These are phyloP conservation scores for Nesidiocoris tenuis DNA, from an alignment of 2,888 invertebrate genomes.

Conservation along the genomic window DNA sequence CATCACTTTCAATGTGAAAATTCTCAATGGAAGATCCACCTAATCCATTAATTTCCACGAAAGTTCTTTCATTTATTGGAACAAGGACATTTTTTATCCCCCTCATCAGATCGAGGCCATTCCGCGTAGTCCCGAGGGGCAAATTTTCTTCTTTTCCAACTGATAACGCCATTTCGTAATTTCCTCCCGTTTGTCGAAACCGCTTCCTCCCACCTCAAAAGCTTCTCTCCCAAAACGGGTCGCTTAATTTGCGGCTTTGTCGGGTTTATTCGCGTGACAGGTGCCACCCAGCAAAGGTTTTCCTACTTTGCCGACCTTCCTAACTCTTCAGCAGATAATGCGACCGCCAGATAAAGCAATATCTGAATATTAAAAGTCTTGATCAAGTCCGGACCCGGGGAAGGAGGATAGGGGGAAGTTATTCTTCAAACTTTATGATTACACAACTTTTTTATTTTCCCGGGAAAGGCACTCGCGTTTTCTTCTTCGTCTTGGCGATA, in stretches of 20 bases:
- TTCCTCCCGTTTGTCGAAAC: neutral
- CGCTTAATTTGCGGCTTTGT: constrained; percentile 39
- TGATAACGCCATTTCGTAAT: constrained; percentile 19
- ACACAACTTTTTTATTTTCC: constrained; percentile 22
- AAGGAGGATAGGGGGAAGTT: constrained; percentile 7
- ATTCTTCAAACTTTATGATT: constrained; percentile 39
- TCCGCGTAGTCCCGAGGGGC: constrained; percentile 14
- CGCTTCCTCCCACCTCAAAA: neutral
- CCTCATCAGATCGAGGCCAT: neutral
- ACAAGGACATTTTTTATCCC: neutral
- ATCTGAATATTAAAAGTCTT: constrained; percentile 38
- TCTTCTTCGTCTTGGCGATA: neutral
- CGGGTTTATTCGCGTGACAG: constrained; percentile 38
- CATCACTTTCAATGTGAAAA: no score
- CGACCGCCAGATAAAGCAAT: constrained; percentile 36
- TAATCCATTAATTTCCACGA: no score
- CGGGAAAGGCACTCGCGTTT: constrained; percentile 1
- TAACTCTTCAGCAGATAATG: neutral
- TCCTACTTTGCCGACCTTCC: neutral
- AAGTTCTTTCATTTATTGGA: neutral
- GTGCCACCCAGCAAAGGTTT: neutral
- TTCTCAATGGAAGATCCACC: no score
- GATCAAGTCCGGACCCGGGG: constrained; percentile 22
- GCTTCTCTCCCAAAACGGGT: constrained; percentile 20
- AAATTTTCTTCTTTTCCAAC: constrained; percentile 29